Percentiles rank a stretch among this genome's conserved stretches.
Evolutionary conservation across 2,113 vertebrate species (phyloP).

Genomic region (Pogonocichla stellata): DNA sequence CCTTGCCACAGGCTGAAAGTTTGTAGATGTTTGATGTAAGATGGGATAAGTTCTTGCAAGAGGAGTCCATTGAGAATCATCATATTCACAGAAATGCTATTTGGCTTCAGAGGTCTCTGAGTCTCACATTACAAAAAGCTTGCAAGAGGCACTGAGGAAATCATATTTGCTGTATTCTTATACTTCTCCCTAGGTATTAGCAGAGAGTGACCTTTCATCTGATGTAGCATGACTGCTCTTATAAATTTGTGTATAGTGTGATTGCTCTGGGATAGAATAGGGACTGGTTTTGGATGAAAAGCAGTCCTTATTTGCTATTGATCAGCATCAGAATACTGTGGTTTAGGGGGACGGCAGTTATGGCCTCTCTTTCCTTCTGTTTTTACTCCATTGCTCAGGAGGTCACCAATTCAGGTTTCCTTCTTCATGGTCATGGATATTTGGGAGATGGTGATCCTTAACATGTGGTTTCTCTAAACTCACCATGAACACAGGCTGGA

Average conservation of each 20-base stretch:
- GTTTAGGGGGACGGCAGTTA: neutral
- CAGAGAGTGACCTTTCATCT: neutral
- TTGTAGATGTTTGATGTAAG: neutral
- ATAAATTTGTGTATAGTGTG: neutral
- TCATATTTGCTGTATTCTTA: neutral
- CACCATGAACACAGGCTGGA: neutral
- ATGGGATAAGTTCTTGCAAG: neutral
- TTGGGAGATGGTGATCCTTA: neutral
- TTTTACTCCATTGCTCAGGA: neutral
- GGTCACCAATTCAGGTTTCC: neutral
- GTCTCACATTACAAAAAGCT: neutral
- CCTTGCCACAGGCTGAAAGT: neutral
- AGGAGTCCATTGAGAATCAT: neutral
- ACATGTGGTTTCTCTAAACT: neutral
- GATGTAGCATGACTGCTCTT: neutral
- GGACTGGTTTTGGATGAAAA: neutral
- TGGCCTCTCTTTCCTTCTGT: neutral
- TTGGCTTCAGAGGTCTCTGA: neutral
- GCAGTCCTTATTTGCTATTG: neutral
- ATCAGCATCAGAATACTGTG: neutral
- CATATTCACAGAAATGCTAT: neutral
- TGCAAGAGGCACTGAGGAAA: neutral
- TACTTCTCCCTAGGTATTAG: neutral
- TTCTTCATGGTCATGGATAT: neutral
- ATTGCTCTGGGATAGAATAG: neutral